phyloP scores from a whole-genome alignment of 1,140 invertebrate species.

The Tribolium madens region DNA sequence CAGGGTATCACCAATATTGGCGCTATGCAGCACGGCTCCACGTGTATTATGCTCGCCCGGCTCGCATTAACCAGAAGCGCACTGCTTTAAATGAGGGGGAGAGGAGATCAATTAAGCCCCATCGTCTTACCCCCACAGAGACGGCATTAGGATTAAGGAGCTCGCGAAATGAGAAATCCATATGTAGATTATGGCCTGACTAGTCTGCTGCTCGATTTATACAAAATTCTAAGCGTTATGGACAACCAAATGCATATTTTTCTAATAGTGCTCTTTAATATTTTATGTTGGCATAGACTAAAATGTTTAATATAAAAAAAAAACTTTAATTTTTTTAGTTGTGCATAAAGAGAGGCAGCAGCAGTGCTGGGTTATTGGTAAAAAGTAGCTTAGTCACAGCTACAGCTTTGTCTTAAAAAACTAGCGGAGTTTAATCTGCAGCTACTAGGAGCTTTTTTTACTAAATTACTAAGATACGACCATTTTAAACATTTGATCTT shows the following conservation, averaged over 20 bases:
- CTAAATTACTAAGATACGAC: too few species aligned
- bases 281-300: too few species aligned
- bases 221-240: background rate
- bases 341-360: too few species aligned
- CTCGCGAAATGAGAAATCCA: constrained; percentile 62
- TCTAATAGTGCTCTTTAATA: background rate
- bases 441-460: too few species aligned
- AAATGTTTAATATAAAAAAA: too few species aligned
- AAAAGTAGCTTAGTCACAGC: too few species aligned
- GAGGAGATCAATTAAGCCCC: constrained; percentile 57
- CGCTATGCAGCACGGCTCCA: constrained; percentile 60
- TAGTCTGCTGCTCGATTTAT: background rate
- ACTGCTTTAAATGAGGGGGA: constrained; percentile 49
- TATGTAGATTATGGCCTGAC: constrained; percentile 61
- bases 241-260: background rate
- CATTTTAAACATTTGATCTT: too few species aligned
- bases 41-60: constrained; percentile 49
- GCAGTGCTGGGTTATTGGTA: too few species aligned
- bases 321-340: too few species aligned
- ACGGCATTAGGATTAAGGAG: constrained; percentile 61
- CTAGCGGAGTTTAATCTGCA: too few species aligned
- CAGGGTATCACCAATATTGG: constrained; percentile 64
- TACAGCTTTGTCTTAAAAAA: too few species aligned
- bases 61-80: constrained; percentile 41
- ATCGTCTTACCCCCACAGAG: constrained; percentile 48